phyloP scores from a whole-genome alignment of 2,797 vertebrate species.

The Cyclopterus lumpus region DNA sequence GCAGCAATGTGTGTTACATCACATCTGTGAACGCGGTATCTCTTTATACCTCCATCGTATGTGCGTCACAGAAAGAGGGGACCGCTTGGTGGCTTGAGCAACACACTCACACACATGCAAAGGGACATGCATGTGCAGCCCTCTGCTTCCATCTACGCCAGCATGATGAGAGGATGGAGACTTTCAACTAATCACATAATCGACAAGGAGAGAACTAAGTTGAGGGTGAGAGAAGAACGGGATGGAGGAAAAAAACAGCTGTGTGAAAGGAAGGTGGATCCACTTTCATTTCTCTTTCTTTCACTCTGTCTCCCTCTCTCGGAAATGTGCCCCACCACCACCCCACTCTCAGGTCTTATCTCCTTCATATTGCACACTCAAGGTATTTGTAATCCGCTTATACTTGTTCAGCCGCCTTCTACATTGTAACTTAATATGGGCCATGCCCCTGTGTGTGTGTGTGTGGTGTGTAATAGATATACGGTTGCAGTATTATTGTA shows the following conservation, averaged over 20 bases:
- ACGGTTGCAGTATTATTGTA: constrained; percentile 48
- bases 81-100: neutral
- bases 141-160: constrained; percentile 44
- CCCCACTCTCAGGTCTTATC: constrained; percentile 59
- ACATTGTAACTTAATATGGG: constrained; percentile 68
- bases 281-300: constrained; percentile 37
- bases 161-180: constrained; percentile 45
- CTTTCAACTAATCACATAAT: constrained; percentile 74
- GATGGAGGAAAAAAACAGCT: constrained; percentile 25
- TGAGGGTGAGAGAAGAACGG: constrained; percentile 14
- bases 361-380: constrained; percentile 68
- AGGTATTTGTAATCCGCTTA: constrained; percentile 77
- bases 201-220: constrained; percentile 49
- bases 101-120: constrained; percentile 8
- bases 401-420: constrained; percentile 67
- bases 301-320: constrained; percentile 53
- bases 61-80: neutral
- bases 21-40: neutral
- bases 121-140: constrained; percentile 1
- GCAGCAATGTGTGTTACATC: neutral
- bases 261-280: constrained; percentile 57
- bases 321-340: constrained; percentile 2
- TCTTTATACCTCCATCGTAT: neutral
- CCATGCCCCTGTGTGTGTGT: constrained; percentile 32
- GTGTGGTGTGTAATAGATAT: constrained; percentile 44